Base-by-base conservation (phyloP, 2,888 invertebrate genomes). In the Patella ulyssiponensis region DNA sequence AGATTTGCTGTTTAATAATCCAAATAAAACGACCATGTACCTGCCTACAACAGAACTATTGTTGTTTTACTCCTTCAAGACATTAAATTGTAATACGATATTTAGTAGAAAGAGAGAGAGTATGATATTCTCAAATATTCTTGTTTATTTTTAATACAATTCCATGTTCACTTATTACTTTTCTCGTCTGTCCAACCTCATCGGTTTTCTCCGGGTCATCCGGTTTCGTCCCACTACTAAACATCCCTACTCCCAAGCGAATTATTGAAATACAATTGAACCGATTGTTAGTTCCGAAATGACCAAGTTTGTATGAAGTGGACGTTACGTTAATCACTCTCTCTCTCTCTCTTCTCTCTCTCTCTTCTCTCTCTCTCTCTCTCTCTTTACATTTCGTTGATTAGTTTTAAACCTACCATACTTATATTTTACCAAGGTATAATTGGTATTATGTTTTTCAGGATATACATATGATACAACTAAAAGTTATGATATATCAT, bases 381-480 rank as follows among this genome's bases (percentile, higher is more conserved):
- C 74, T 52, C 3, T 51, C 4, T 9, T 44, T 9, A 44, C 44
- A 5, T 44, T 44, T 44, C 44, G 7, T 44, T 44, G 44, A 44
- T 44, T 44, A 9, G 44, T 44, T 44, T 44, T 44, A 44, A 44
- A 44, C 44, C 9, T 44, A 5, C 7, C 27, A 27, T 27, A 27
- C 27, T 27, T 27, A 7, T 44, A 7, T 7, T 7, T 7, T 3
- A 7, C 2, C 44, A 44, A 3, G 44, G 7, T 44, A 44, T 44
- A 44, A 44, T 44, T 44, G 5, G 3, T 56, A 27, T 52, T 72
- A 51, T 96, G 96, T 1, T 91, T 96, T 84, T 95, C 96, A 85
- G 98, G 98, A 82, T 95, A 95, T 64, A 95, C 99, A 52, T 98
- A 96, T 90, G 98, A 98, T 92, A 94, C 95, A 1, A 98, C 98